These are phyloP conservation scores for Goniozus legneri DNA, from an alignment of 1,140 invertebrate genomes.

Conservation along the genomic window DNA sequence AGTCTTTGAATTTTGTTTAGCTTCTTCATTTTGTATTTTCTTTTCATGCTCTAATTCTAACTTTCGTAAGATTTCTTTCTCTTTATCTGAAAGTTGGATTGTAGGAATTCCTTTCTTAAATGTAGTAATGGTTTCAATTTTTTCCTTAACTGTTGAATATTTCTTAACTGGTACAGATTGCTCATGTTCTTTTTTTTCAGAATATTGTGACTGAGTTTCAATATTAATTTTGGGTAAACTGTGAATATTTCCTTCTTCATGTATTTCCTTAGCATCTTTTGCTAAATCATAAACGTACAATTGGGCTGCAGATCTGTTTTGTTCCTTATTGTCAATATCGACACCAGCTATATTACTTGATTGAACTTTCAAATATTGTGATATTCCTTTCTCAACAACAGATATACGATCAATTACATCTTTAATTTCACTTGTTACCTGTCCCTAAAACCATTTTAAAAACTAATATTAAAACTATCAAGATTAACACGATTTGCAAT, in stretches of 20 bases:
- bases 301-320: neutral
- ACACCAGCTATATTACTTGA: conserved; percentile 24
- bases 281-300: conserved; percentile 38
- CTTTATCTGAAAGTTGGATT: conserved; percentile 47
- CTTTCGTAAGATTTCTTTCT: conserved; percentile 42
- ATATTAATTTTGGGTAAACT: neutral
- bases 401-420: conserved; percentile 36
- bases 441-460: conserved; percentile 31
- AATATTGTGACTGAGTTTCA: conserved; percentile 3
- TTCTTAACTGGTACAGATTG: conserved; percentile 24
- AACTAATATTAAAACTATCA: neutral
- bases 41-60: conserved; percentile 46
- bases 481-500: too few relatives aligned
- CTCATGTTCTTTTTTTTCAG: neutral
- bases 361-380: conserved; percentile 35
- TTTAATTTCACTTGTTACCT: conserved; percentile 29
- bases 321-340: conserved; percentile 3
- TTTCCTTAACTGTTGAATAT: conserved; percentile 49
- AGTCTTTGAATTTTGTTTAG: neutral
- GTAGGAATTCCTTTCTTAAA: conserved; percentile 35
- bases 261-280: conserved; percentile 46
- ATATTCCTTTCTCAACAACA: conserved; percentile 42
- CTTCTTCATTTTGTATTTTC: conserved; percentile 29
- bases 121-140: conserved; percentile 43
- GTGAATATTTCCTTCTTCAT: neutral